Evolutionary conservation across 2,113 vertebrate genomes (phyloP).

Genomic region (Myotis yumanensis): DNA sequence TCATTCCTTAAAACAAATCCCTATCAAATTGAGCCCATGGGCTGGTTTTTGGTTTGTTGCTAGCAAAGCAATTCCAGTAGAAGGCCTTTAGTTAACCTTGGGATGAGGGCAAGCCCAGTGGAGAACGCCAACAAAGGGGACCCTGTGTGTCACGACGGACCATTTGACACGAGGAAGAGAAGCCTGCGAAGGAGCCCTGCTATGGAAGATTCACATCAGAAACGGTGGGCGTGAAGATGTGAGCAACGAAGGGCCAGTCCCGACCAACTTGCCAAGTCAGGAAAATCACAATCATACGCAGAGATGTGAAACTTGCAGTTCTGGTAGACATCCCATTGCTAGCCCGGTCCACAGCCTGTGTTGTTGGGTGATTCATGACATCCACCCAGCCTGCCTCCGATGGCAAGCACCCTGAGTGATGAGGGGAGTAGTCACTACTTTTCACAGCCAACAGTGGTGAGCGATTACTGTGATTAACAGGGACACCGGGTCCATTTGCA

Average conservation of each 20-base stretch:
- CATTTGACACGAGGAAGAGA: not conserved
- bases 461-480: constrained; percentile 74
- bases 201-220: not conserved
- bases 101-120: not conserved
- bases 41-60: not conserved
- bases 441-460: constrained; percentile 50
- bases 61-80: not conserved
- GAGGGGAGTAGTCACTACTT: not conserved
- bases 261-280: not conserved
- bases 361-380: not conserved
- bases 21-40: not conserved
- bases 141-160: not conserved
- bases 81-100: not conserved
- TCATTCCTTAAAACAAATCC: not conserved
- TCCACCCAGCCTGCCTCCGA: not conserved
- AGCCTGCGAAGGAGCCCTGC: not conserved
- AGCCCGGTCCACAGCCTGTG: not conserved
- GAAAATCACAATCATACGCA: not conserved
- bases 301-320: not conserved
- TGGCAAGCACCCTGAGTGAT: not conserved
- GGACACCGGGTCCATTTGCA: constrained; percentile 51
- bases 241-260: not conserved
- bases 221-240: not conserved
- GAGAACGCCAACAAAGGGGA: not conserved
- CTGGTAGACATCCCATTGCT: not conserved